phyloP scores from a whole-genome alignment of 1,140 invertebrate species.

The Notospermus geniculatus region DNA sequence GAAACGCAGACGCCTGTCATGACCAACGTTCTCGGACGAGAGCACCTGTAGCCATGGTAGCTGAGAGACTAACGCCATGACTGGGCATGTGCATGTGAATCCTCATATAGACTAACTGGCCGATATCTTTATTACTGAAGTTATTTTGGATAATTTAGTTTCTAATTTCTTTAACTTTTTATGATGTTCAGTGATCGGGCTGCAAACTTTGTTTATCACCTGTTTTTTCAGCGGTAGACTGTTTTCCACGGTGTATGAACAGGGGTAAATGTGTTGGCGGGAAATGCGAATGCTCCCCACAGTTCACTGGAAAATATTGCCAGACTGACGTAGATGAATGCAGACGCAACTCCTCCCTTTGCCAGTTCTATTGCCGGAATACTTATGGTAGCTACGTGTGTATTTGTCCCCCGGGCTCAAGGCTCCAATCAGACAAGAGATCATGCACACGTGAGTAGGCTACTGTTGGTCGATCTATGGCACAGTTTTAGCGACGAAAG shows the following conservation, averaged over 20 bases:
- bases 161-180: no score
- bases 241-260: conserved; percentile 9
- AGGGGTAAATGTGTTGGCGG: background rate
- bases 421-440: conserved; percentile 14
- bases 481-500: no score
- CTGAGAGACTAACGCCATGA: no score
- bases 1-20: no score
- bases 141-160: no score
- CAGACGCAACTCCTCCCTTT: conserved; percentile 38
- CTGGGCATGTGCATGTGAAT: no score
- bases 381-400: conserved; percentile 25
- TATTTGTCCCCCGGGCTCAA: conserved; percentile 25
- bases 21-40: no score
- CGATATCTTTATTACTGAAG: no score
- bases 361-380: conserved; percentile 62
- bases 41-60: no score
- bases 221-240: conserved; percentile 5
- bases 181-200: no score
- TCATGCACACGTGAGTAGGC: conserved; percentile 22
- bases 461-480: background rate
- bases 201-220: no score
- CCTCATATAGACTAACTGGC: no score
- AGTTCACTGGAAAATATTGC: background rate
- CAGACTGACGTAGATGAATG: conserved; percentile 25
- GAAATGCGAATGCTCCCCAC: background rate